Conservation (phyloP, 2,797 vertebrate species). For the Cyclura pinguis region DNA sequence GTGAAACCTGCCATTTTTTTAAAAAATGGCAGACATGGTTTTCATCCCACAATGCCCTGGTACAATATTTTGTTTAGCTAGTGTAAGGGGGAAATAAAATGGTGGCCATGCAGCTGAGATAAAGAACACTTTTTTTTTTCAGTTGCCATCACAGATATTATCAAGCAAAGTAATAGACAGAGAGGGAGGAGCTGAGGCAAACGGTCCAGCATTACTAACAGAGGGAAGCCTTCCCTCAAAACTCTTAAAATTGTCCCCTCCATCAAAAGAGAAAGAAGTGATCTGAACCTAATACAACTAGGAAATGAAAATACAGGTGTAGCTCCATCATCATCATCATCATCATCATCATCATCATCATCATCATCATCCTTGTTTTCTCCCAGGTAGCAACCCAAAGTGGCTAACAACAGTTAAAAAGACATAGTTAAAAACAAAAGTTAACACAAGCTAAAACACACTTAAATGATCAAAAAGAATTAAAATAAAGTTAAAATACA, state of each 20-base stretch:
- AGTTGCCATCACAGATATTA: background rate
- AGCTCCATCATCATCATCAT: background rate
- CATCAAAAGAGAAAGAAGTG: no score
- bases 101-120: background rate
- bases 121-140: background rate
- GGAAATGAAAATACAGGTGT: background rate
- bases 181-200: no score
- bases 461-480: no score
- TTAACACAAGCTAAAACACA: no score
- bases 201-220: background rate
- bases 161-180: no score
- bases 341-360: no score
- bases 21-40: background rate
- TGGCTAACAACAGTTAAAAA: no score
- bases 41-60: background rate
- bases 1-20: no score
- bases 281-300: background rate
- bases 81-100: background rate
- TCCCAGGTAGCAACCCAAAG: no score
- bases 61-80: background rate
- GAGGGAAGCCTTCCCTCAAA: background rate
- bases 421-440: no score
- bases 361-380: no score
- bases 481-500: no score
- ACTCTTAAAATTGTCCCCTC: background rate